These are phyloP conservation scores for Amphiura filiformis DNA, from an alignment of 35 echinoderm and acorn worm genomes.

Conservation along the genomic window DNA sequence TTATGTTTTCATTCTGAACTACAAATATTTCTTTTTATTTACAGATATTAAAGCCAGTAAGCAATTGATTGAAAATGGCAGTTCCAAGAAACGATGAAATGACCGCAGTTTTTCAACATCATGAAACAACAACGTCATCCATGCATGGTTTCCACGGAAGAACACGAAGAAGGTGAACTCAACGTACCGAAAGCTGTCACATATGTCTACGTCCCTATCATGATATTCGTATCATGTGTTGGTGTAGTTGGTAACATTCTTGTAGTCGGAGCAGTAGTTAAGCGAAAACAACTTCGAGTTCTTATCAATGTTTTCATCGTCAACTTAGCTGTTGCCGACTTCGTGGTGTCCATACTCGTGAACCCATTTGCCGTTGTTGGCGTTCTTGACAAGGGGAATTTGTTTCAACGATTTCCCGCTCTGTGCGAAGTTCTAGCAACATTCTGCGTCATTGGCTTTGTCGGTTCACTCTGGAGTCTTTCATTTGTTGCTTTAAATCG, in stretches of 20 bases:
- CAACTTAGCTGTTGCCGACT: not conserved
- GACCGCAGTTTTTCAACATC: no score
- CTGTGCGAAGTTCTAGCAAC: not conserved
- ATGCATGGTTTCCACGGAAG: no score
- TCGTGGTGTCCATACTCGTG: not conserved
- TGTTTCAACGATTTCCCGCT: not conserved
- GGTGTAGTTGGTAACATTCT: not conserved
- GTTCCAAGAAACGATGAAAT: no score
- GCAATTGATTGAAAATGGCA: no score
- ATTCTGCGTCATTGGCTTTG: not conserved
- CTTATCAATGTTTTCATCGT: not conserved
- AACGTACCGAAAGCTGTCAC: no score
- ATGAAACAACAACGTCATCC: no score
- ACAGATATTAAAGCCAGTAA: no score
- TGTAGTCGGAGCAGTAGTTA: not conserved
- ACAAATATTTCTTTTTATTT: no score
- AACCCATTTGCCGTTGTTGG: not conserved
- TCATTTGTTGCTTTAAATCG: not conserved
- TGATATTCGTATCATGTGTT: not conserved
- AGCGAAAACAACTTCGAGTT: not conserved
- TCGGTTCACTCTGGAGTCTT: not conserved
- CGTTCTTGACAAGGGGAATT: not conserved
- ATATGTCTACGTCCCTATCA: not conserved
- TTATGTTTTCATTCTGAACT: no score
- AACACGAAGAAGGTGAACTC: no score